Base-by-base conservation (phyloP, 37 sponge, comb jelly and placozoan species). In the Halisarca cf. caerulea region DNA sequence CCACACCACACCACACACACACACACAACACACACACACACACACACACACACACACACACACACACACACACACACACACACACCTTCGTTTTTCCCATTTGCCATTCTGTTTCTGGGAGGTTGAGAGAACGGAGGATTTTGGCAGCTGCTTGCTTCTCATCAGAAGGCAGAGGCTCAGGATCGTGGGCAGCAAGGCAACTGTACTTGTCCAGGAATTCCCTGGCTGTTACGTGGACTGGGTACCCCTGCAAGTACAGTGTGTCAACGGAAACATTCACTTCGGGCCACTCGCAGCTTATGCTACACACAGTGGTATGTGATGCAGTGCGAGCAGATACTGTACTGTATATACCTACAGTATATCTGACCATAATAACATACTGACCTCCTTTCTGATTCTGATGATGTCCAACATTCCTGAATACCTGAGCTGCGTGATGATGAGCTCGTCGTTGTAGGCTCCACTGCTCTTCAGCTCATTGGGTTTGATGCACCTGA, bases 21-120 rank as follows among this genome's bases (percentile, higher is more conserved):
- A 47, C 51, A 47, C 11, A 47, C 51, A 47, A n/a, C 11, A 47
- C 11, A 47, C 51, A 47, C 11, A 11, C 51, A 47, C 11, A 47
- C 51, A 11, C 11, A 47, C 51, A 14, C 11, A 11, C 11, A 6
- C 8, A 42, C 21, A 74, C 6, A 74, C 45, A 41, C 21, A 74
- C 77, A 37, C 41, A 41, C 41, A 23, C 41, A 71, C 8, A 21
- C 73, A 71, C 18, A 30, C 21, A 38, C 4, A 23, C 23, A 20
- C 44, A 27, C 17, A 85, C 86, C 84, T 91, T 90, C 1, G 93
- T 93, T 58, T 91, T 95, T 39, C 98, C 98, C 14, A 94, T 91
- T 78, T 95, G 95, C 98, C 98, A 97, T 70, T 97, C 98, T 9
- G 98, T 95, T 68, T 95, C 91, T 21, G 95, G 91, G 0, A 97